phyloP scores from a whole-genome alignment of 2,113 vertebrate genomes.

The Syngnathus floridae region DNA sequence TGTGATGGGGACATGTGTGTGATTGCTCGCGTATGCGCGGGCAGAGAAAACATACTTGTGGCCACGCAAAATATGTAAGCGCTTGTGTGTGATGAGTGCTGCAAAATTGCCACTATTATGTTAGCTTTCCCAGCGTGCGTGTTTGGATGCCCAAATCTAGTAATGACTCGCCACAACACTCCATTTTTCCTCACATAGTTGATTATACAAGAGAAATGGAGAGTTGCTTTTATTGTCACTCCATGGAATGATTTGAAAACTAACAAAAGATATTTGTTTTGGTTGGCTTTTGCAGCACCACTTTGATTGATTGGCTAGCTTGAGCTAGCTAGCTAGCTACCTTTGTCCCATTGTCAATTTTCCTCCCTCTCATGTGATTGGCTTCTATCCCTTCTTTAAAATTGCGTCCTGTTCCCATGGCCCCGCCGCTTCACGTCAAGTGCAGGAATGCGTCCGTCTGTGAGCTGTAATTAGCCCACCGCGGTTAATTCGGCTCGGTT shows the following conservation, averaged over 20 bases:
- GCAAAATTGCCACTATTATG: slow-evolving; percentile 38
- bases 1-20: slow-evolving; percentile 52
- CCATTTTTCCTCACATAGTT: not conserved
- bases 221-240: not conserved
- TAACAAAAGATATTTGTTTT: not conserved
- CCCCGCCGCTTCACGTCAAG: slow-evolving; percentile 37
- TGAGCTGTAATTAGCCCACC: slow-evolving; percentile 65
- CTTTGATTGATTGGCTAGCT: not conserved
- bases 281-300: no score
- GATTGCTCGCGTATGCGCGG: slow-evolving; percentile 47
- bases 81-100: slow-evolving; percentile 30
- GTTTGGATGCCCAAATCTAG: not conserved
- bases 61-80: slow-evolving; percentile 44
- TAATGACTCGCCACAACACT: not conserved
- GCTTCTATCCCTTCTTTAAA: not conserved
- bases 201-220: not conserved
- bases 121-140: slow-evolving; percentile 19
- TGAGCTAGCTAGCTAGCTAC: not conserved
- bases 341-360: not conserved
- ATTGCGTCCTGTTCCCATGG: slow-evolving; percentile 60
- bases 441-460: slow-evolving; percentile 41
- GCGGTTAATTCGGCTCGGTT: slow-evolving; percentile 69
- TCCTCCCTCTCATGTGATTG: slow-evolving; percentile 10
- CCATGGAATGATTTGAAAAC: not conserved
- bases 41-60: slow-evolving; percentile 37